These are phyloP conservation scores for Drosophila putrida DNA, from an alignment of 2,888 invertebrate species.

Conservation along the genomic window DNA sequence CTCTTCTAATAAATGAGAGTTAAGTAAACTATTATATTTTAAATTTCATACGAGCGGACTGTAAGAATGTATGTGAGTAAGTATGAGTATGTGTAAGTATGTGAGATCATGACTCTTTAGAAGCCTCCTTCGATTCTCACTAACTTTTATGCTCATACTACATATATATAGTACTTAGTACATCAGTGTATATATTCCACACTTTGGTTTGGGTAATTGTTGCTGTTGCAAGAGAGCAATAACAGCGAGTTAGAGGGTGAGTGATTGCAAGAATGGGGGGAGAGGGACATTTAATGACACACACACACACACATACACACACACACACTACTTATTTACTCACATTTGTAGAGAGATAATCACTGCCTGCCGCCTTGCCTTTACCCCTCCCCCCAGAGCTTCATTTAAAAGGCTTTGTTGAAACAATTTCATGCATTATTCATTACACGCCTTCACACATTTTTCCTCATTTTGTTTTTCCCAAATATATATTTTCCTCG, in stretches of 20 bases:
- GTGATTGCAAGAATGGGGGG: not conserved
- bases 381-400: not conserved
- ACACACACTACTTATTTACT: constrained; percentile 31
- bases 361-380: constrained; percentile 51
- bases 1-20: no score
- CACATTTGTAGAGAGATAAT: constrained; percentile 66
- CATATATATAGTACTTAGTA: no score
- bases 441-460: constrained; percentile 78
- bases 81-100: not conserved
- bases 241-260: constrained; percentile 22
- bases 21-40: no score
- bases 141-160: no score
- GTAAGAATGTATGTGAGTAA: no score
- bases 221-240: constrained; percentile 32
- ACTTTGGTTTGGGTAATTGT: constrained; percentile 13
- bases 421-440: constrained; percentile 82
- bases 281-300: constrained; percentile 50
- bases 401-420: constrained; percentile 53
- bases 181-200: not conserved
- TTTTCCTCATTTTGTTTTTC: constrained; percentile 71
- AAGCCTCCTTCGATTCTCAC: not conserved
- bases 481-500: constrained; percentile 25
- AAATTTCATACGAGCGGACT: no score
- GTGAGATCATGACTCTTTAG: constrained; percentile 2
- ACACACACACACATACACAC: constrained; percentile 48